Evolutionary conservation across 1,140 invertebrate species (phyloP), one percentile per base, ranked within the genome.

Genomic region (Camponotus pennsylvanicus): DNA sequence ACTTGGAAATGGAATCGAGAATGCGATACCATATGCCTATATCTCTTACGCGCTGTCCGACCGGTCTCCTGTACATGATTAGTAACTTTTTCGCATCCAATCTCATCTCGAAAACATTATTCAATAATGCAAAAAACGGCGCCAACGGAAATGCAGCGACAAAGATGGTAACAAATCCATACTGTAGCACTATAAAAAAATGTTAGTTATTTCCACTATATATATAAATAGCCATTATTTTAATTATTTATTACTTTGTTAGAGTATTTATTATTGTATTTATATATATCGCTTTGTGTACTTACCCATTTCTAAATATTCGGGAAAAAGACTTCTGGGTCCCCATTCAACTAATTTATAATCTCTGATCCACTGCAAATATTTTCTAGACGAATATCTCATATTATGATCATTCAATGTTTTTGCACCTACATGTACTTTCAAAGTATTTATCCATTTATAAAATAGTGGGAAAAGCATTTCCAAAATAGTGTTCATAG

Each of bases 241-340:
- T 76, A 61, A 59, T 75, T 75, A 52, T 67, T 79, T 67, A 18
- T 77, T 32, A 40, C 11, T 79, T 7, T 64, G 49, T 73, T 55
- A 75, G 27, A 27, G 27, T 27, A 27, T 27, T 27, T 27, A 27
- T 27, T 27, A 27, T 27, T 27, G 27, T 27, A 27, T 27, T 1
- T 27, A 27, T 27, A 32, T 40, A 77, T 32, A 76, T 64, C 4
- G 11, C 34, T 21, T 55, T 18, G 21, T 59, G 18, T 7, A 70
- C 13, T 95, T 96, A 98, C 98, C 97, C 98, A 99, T 99, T 96
- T 99, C 99, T 70, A 99, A 95, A 95, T 99, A 99, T 95, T 99
- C 99, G 4, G 98, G 98, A 95, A 99, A 99, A 15, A 99, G 95
- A 90, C 98, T 98, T 94, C 98, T 97, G 67, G 98, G 96, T 32